These are phyloP conservation scores for Zenarchopterus dispar DNA, from an alignment of 2,797 vertebrate species.

Conservation along the genomic window DNA sequence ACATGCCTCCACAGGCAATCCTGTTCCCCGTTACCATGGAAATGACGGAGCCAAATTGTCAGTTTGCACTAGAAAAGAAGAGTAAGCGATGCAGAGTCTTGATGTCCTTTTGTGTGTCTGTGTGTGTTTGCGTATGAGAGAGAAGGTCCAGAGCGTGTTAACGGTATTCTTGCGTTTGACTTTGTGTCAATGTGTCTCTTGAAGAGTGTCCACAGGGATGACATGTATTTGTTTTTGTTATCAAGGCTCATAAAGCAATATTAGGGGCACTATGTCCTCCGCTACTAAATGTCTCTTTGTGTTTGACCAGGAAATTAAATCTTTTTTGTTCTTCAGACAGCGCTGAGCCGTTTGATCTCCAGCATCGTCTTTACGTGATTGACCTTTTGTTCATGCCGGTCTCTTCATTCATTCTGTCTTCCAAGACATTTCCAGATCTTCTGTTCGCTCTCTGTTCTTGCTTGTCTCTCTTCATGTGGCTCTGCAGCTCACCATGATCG, in stretches of 20 bases:
- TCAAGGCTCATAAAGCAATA: slow-evolving; percentile 57
- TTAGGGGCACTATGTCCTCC: slow-evolving; percentile 22
- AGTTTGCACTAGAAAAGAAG: slow-evolving; percentile 64
- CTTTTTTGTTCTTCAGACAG: slow-evolving; percentile 41
- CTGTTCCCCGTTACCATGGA: slow-evolving; percentile 77
- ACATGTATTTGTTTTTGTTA: slow-evolving; percentile 58
- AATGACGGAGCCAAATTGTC: slow-evolving; percentile 76
- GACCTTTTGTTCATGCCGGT: slow-evolving; percentile 38
- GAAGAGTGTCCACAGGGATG: slow-evolving; percentile 27
- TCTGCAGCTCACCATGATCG: slow-evolving; percentile 28
- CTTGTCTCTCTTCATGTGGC: slow-evolving; percentile 7
- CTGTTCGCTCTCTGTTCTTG: not conserved
- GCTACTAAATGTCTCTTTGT: slow-evolving; percentile 37
- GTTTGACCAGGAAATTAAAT: slow-evolving; percentile 75
- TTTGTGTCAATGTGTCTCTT: slow-evolving; percentile 23
- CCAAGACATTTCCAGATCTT: not conserved
- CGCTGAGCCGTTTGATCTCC: slow-evolving; percentile 41
- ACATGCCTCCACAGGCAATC: slow-evolving; percentile 67
- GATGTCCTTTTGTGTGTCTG: slow-evolving; percentile 20
- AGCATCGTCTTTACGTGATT: slow-evolving; percentile 35
- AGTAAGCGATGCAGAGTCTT: slow-evolving; percentile 52
- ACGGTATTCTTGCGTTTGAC: slow-evolving; percentile 18
- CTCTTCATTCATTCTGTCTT: slow-evolving; percentile 7
- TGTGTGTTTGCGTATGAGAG: slow-evolving; percentile 7
- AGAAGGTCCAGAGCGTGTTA: slow-evolving; percentile 13